A percentile compares a stretch with the other conserved stretches of the same genome.
Conservation (phyloP, 2,888 invertebrate genomes). For the Philaethria dido region DNA sequence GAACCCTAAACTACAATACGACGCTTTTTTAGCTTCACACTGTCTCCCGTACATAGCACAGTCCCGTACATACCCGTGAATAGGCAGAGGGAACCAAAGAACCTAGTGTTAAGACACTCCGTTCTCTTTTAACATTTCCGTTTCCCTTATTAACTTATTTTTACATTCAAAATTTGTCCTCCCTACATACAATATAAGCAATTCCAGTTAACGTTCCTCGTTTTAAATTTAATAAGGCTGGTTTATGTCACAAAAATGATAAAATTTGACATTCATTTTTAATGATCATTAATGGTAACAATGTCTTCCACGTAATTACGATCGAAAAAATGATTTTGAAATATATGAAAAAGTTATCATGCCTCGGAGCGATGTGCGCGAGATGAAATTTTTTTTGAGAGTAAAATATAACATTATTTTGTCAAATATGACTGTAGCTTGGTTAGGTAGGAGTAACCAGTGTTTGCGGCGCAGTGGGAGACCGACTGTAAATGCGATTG, state of each 20-base stretch:
- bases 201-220: slow-evolving; percentile 12
- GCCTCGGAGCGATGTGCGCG: slow-evolving; percentile 8
- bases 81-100: no score
- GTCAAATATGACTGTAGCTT: background rate
- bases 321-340: slow-evolving; percentile 21
- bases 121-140: no score
- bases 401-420: slow-evolving; percentile 11
- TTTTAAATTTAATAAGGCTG: slow-evolving; percentile 24
- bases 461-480: no score
- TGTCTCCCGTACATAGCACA: no score
- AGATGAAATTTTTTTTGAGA: slow-evolving; percentile 4
- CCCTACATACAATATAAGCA: slow-evolving; percentile 10
- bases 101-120: no score
- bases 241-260: slow-evolving; percentile 18
- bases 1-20: no score
- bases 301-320: slow-evolving; percentile 21
- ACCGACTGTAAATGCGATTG: no score
- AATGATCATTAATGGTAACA: slow-evolving; percentile 26
- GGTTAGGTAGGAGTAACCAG: no score
- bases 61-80: no score
- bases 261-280: slow-evolving; percentile 29
- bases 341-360: background rate
- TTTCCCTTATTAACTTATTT: background rate
- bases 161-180: background rate
- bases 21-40: no score